These are phyloP conservation scores for Drosophila lutescens DNA, from an alignment of 2,888 invertebrate species.

Conservation along the genomic window DNA sequence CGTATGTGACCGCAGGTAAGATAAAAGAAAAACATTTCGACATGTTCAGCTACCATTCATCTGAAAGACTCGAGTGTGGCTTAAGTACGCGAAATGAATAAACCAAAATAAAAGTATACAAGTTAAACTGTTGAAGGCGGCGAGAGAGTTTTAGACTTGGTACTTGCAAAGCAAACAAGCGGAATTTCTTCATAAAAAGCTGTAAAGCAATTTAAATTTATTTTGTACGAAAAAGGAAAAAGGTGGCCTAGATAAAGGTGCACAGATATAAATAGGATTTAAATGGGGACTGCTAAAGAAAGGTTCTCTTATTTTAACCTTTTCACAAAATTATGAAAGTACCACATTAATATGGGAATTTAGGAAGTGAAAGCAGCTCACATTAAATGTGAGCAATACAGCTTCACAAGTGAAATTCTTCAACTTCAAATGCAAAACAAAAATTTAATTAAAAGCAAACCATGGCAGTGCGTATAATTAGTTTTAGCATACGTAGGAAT, in stretches of 20 bases:
- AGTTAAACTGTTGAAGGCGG: constrained; percentile 12
- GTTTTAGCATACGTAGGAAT: constrained; percentile 6
- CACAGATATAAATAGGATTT: neutral
- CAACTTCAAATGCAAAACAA: neutral
- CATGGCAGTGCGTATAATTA: neutral
- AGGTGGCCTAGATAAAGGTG: neutral
- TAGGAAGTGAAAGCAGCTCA: too few relatives aligned
- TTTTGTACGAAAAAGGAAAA: constrained; percentile 7
- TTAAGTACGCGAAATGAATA: constrained; percentile 28
- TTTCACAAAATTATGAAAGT: neutral
- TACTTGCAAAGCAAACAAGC: constrained; percentile 18
- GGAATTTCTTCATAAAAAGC: constrained; percentile 1
- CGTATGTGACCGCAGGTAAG: constrained; percentile 44
- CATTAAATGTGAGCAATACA: neutral
- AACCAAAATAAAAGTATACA: constrained; percentile 22
- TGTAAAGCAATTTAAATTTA: constrained; percentile 13
- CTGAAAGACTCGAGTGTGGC: constrained; percentile 3
- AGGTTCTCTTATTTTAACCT: neutral
- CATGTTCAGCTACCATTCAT: constrained; percentile 16
- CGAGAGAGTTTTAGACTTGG: neutral
- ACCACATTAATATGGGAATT: neutral
- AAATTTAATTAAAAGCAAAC: constrained; percentile 10
- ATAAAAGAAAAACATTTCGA: constrained; percentile 35
- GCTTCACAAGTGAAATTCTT: neutral
- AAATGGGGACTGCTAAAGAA: too few relatives aligned